A percentile compares a stretch with the other conserved stretches of the same genome.
These are phyloP conservation scores for Parus major DNA, from an alignment of 2,113 vertebrate genomes.

Conservation along the genomic window DNA sequence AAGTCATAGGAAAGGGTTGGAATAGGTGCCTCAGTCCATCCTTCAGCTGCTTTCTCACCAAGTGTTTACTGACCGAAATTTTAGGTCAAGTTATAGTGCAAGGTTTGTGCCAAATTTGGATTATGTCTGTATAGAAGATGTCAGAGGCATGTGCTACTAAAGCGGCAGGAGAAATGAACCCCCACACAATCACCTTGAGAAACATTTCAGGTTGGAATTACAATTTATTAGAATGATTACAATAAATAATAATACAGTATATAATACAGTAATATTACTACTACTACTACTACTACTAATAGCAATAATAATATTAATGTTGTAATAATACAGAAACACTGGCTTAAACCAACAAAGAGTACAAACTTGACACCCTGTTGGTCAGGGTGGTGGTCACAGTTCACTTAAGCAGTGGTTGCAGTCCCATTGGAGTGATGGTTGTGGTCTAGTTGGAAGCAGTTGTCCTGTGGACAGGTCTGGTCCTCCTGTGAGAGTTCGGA, in stretches of 20 bases:
- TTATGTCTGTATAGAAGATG: background rate
- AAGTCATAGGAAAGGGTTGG: background rate
- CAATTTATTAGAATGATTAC: background rate
- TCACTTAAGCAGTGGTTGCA: background rate
- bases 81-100: background rate
- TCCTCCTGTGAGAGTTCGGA: background rate
- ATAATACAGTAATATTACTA: no score
- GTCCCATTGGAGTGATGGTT: background rate
- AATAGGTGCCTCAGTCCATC: background rate
- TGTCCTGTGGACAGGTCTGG: background rate
- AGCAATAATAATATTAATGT: no score
- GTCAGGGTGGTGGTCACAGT: background rate
- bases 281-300: no score
- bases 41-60: background rate
- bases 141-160: background rate
- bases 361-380: background rate
- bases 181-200: background rate
- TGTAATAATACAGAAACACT: background rate
- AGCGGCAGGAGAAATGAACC: background rate
- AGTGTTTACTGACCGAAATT: background rate
- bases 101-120: background rate
- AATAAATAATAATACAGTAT: background rate
- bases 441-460: background rate
- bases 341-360: background rate
- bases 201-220: background rate